phyloP scores from a whole-genome alignment of 1,140 invertebrate species.

The Lepidurus couesii region DNA sequence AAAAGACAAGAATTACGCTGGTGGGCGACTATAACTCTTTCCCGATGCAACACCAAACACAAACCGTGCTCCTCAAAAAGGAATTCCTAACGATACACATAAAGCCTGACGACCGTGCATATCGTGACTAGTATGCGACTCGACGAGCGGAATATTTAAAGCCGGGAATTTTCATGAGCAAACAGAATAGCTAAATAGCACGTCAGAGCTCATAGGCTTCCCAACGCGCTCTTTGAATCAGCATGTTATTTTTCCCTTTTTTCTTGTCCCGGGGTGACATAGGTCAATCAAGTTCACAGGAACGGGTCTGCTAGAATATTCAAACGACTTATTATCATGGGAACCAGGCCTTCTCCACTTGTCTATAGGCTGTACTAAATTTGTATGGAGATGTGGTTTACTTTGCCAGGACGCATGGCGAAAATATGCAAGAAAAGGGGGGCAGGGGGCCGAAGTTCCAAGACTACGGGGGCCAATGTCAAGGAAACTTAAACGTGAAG shows the following conservation, averaged over 20 bases:
- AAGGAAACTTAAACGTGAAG: no score
- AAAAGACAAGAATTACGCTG: slow-evolving; percentile 4
- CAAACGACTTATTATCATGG: no score
- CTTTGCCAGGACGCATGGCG: no score
- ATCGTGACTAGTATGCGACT: slow-evolving; percentile 19
- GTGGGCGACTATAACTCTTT: slow-evolving; percentile 18
- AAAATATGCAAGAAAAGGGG: no score
- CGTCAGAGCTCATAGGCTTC: not conserved
- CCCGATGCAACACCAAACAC: not conserved
- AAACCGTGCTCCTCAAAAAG: not conserved
- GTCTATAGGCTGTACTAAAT: no score
- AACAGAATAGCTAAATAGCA: slow-evolving; percentile 16
- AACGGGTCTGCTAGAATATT: no score
- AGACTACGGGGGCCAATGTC: no score
- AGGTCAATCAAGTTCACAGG: not conserved
- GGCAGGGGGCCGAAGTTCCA: no score
- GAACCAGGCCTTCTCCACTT: no score
- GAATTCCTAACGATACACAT: slow-evolving; percentile 12
- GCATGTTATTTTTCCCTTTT: not conserved
- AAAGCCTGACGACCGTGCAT: slow-evolving; percentile 12
- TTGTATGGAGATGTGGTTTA: no score
- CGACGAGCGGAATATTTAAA: slow-evolving; percentile 11
- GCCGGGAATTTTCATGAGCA: not conserved
- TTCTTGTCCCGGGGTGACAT: not conserved
- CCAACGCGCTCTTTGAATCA: not conserved